These are phyloP conservation scores for Gymnosoma rotundatum DNA, from an alignment of 2,888 invertebrate species.

Conservation along the genomic window DNA sequence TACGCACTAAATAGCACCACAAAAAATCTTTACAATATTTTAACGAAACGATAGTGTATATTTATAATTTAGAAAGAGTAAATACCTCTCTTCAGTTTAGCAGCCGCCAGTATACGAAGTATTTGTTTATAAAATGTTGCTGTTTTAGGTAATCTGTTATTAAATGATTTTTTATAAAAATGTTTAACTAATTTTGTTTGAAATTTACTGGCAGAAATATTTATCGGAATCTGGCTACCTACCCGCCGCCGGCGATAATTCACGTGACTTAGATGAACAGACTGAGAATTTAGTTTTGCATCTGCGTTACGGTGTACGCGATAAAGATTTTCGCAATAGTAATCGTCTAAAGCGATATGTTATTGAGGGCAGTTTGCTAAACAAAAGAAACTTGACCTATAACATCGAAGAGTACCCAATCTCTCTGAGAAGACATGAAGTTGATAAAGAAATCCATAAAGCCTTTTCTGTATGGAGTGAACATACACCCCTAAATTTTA, in stretches of 20 bases:
- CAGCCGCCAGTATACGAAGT: too few relatives aligned
- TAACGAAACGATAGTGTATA: too few relatives aligned
- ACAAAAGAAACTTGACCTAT: slow-evolving; percentile 93
- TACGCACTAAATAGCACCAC: too few relatives aligned
- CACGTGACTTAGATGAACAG: slow-evolving; percentile 91
- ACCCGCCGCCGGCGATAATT: slow-evolving; percentile 78
- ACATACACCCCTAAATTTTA: slow-evolving; percentile 91
- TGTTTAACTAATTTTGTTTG: too few relatives aligned
- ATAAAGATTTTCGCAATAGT: slow-evolving; percentile 91
- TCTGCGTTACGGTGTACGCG: slow-evolving; percentile 95
- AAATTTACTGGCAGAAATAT: too few relatives aligned
- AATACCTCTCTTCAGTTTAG: too few relatives aligned
- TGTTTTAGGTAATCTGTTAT: too few relatives aligned
- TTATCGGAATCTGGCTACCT: neutral
- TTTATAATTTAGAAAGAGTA: too few relatives aligned
- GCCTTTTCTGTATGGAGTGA: slow-evolving; percentile 95
- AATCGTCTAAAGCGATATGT: slow-evolving; percentile 94
- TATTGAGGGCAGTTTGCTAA: slow-evolving; percentile 97
- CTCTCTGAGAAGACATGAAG: slow-evolving; percentile 86
- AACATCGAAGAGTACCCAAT: slow-evolving; percentile 94
- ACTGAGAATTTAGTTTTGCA: slow-evolving; percentile 89
- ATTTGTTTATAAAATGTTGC: too few relatives aligned
- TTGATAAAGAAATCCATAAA: slow-evolving; percentile 90
- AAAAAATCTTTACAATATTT: too few relatives aligned
- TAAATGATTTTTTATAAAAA: too few relatives aligned